phyloP scores from a whole-genome alignment of 23 tunicate genomes.

The Trididemnum nubilum region DNA sequence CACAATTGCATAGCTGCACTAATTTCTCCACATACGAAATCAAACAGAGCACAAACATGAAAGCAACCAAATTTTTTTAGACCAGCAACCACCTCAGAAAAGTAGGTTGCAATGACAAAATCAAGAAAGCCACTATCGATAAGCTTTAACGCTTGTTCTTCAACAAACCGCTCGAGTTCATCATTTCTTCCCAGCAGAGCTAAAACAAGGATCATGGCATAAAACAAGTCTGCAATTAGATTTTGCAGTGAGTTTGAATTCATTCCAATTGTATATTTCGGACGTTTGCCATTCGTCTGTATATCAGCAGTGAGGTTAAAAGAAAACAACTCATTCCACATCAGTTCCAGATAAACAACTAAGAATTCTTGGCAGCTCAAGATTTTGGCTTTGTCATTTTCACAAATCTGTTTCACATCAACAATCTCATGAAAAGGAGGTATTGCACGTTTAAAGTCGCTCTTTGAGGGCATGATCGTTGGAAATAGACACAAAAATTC shows the following conservation, averaged over 20 bases:
- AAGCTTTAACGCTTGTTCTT: neutral
- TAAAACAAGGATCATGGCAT: slow-evolving; percentile 33
- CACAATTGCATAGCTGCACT: slow-evolving; percentile 70
- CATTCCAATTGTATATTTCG: slow-evolving; percentile 2
- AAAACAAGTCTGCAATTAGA: slow-evolving; percentile 33
- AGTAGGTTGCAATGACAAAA: neutral
- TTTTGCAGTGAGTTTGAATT: neutral
- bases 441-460: slow-evolving; percentile 38
- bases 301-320: no score
- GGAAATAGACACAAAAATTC: slow-evolving; percentile 77
- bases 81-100: neutral
- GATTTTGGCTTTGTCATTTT: slow-evolving; percentile 41
- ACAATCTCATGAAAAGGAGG: slow-evolving; percentile 56
- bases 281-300: neutral
- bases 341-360: slow-evolving; percentile 40
- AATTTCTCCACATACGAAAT: slow-evolving; percentile 34
- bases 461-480: slow-evolving; percentile 15
- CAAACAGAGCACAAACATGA: slow-evolving; percentile 56
- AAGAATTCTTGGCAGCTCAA: slow-evolving; percentile 54
- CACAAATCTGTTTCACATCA: slow-evolving; percentile 49
- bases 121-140: slow-evolving; percentile 8
- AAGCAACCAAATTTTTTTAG: slow-evolving; percentile 48
- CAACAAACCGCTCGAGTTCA: slow-evolving; percentile 21
- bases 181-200: slow-evolving; percentile 31
- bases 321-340: slow-evolving; percentile 4